Conservation (phyloP, 2,888 invertebrate species). For the Drosophila nr. fundita region DNA sequence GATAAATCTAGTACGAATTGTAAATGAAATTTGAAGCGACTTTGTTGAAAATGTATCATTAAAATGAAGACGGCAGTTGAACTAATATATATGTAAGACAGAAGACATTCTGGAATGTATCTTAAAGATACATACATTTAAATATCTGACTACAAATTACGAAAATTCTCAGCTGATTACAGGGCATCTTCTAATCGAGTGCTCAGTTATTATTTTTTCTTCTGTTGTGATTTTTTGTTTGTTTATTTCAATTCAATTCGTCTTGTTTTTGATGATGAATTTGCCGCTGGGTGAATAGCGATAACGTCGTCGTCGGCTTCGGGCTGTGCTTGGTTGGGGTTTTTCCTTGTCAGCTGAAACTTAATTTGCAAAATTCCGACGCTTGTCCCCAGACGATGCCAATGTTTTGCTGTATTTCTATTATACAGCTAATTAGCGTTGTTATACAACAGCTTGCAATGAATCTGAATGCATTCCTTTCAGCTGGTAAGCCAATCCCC, state of each 20-base stretch:
- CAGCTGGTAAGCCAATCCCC: constrained; percentile 62
- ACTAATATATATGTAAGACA: neutral
- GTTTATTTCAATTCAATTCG: neutral
- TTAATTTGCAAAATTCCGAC: constrained; percentile 59
- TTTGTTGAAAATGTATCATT: neutral
- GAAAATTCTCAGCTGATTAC: neutral
- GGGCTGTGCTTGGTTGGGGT: constrained; percentile 22
- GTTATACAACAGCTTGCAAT: constrained; percentile 51
- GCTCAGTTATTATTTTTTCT: neutral
- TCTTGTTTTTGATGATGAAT: constrained; percentile 10
- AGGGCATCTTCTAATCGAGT: neutral
- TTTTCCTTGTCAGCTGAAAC: constrained; percentile 56
- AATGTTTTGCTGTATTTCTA: neutral
- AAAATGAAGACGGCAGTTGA: neutral
- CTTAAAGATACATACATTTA: neutral
- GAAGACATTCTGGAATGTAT: neutral
- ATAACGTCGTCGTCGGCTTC: neutral
- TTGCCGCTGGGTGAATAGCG: constrained; percentile 4
- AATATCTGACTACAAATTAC: neutral
- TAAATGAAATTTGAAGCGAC: neutral
- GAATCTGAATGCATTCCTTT: constrained; percentile 57
- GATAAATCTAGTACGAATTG: neutral
- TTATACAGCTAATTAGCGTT: constrained; percentile 60
- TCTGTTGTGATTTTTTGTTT: neutral
- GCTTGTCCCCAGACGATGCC: constrained; percentile 36